phyloP scores from a whole-genome alignment of 2,797 vertebrate species.

The Calcarius lapponicus region DNA sequence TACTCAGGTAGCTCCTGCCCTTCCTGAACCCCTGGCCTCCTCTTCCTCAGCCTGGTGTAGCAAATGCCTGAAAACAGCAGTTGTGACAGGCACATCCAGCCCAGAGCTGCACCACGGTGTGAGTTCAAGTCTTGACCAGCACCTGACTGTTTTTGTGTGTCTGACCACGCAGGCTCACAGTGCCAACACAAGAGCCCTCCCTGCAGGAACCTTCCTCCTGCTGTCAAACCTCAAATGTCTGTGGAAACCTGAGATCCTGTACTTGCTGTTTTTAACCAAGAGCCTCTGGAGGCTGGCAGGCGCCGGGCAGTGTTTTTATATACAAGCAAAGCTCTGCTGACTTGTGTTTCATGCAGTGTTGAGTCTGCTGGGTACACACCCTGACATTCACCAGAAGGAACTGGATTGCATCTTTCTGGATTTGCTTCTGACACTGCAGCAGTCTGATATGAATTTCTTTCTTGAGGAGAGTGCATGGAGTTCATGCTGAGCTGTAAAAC shows the following conservation, averaged over 20 bases:
- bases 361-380: not conserved
- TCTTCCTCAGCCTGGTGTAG: not conserved
- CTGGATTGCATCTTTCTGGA: not conserved
- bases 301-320: not conserved
- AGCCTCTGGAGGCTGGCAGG: not conserved
- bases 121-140: not conserved
- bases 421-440: not conserved
- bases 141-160: not conserved
- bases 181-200: not conserved
- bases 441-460: not conserved
- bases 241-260: not conserved
- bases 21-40: not conserved
- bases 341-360: not conserved
- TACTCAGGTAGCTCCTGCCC: not conserved
- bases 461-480: not conserved
- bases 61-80: not conserved
- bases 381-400: slow-evolving; percentile 23
- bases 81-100: not conserved
- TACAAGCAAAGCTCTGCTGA: not conserved
- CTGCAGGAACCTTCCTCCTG: not conserved
- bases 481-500: not conserved
- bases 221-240: not conserved
- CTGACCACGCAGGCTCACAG: not conserved
- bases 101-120: not conserved
- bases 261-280: not conserved